Percentiles rank a stretch among this genome's conserved stretches.
Conservation (phyloP, 2,888 invertebrate species). For the Parnassius apollo region DNA sequence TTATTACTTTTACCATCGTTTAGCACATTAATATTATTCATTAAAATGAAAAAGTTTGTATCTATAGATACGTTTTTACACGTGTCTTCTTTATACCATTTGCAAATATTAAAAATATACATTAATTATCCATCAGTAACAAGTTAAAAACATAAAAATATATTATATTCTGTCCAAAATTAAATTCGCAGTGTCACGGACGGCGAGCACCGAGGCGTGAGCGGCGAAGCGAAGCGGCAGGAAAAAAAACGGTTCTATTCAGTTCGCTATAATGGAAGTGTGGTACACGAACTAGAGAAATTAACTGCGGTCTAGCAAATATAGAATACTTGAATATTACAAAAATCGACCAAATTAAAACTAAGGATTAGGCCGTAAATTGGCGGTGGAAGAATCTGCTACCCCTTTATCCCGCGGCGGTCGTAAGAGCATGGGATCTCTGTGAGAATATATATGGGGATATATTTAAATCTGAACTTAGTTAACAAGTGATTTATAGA, state of each 20-base stretch:
- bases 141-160: neutral
- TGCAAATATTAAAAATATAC: no score
- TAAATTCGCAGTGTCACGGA: constrained; percentile 57
- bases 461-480: no score
- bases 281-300: constrained; percentile 25
- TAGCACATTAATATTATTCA: no score
- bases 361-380: neutral
- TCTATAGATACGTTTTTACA: no score
- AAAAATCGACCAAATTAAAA: neutral
- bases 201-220: constrained; percentile 42
- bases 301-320: constrained; percentile 27
- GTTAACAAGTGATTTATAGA: no score
- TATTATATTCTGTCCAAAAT: constrained; percentile 33
- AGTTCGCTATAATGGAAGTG: constrained; percentile 43
- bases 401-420: no score
- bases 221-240: constrained; percentile 55
- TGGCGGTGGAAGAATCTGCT: no score
- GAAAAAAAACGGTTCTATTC: constrained; percentile 56
- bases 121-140: neutral
- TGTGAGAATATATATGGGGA: no score
- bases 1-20: no score
- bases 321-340: constrained; percentile 7
- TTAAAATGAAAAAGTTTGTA: no score
- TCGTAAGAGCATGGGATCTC: no score
- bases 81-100: no score